Evolutionary conservation across 2,888 invertebrate genomes (phyloP).

Genomic region (Neocrepidodera transversa): DNA sequence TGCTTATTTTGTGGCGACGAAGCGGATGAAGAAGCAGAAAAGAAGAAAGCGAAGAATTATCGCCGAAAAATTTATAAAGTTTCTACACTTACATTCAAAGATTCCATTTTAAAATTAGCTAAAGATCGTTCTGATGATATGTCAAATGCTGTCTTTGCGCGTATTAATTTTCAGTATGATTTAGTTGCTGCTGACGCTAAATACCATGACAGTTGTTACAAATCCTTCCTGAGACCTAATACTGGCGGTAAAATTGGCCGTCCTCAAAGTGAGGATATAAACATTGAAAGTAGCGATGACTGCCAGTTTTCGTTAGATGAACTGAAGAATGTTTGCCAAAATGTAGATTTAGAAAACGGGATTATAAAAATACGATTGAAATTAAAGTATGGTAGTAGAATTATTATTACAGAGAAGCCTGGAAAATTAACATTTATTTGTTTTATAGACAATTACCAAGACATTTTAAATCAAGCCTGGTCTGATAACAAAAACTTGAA

Average conservation of each 20-base stretch:
- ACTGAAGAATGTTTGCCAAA: constrained; percentile 43
- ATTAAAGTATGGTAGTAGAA: constrained; percentile 50
- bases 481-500: not conserved
- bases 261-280: constrained; percentile 48
- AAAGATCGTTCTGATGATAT: constrained; percentile 40
- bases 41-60: constrained; percentile 45
- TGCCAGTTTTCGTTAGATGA: constrained; percentile 44
- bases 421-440: constrained; percentile 39
- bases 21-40: constrained; percentile 51
- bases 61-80: constrained; percentile 46
- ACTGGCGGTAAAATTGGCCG: constrained; percentile 51
- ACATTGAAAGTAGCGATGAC: constrained; percentile 53
- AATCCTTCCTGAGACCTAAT: constrained; percentile 47
- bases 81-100: constrained; percentile 43
- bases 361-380: no score
- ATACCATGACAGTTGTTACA: constrained; percentile 50
- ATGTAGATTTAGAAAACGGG: constrained; percentile 43
- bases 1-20: constrained; percentile 54
- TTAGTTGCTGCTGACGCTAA: constrained; percentile 51
- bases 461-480: constrained; percentile 1
- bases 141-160: constrained; percentile 49
- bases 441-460: not conserved
- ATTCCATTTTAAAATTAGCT: no score
- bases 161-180: constrained; percentile 44
- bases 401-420: constrained; percentile 48